Evolutionary conservation across 1,140 invertebrate species (phyloP).

Genomic region (Grapholita molesta): DNA sequence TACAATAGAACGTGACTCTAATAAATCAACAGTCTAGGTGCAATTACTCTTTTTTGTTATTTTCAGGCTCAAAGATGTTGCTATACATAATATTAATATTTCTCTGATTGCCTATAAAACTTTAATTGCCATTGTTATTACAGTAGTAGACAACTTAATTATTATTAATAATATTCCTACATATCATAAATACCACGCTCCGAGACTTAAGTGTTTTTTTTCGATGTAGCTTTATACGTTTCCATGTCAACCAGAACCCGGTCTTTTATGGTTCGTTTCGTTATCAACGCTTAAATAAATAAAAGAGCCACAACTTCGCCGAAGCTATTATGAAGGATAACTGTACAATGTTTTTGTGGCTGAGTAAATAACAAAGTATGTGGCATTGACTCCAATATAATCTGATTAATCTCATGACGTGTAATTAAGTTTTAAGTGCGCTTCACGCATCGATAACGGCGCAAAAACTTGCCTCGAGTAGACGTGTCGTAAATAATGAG

Average conservation of each 20-base stretch:
- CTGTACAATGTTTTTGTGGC: background rate
- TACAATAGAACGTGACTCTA: too few relatives aligned
- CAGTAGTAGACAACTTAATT: too few relatives aligned
- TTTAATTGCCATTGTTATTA: too few relatives aligned
- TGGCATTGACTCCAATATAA: background rate
- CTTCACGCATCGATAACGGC: slow-evolving; percentile 7
- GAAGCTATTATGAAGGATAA: background rate
- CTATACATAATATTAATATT: too few relatives aligned
- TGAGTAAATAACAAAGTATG: background rate
- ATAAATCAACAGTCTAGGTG: too few relatives aligned
- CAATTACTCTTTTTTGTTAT: too few relatives aligned
- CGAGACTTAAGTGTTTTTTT: too few relatives aligned
- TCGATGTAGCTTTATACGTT: background rate
- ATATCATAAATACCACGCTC: too few relatives aligned
- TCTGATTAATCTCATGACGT: slow-evolving; percentile 14
- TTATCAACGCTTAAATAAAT: background rate
- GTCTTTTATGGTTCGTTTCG: background rate
- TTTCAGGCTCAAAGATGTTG: too few relatives aligned
- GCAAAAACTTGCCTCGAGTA: slow-evolving; percentile 7
- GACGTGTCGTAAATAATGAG: slow-evolving; percentile 10
- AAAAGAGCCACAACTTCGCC: background rate
- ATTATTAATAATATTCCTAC: too few relatives aligned
- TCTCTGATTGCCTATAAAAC: too few relatives aligned
- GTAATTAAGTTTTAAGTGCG: slow-evolving; percentile 12
- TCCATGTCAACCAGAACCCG: background rate